Evolutionary conservation across 1,140 invertebrate genomes (phyloP).

Genomic region (Galleria mellonella): DNA sequence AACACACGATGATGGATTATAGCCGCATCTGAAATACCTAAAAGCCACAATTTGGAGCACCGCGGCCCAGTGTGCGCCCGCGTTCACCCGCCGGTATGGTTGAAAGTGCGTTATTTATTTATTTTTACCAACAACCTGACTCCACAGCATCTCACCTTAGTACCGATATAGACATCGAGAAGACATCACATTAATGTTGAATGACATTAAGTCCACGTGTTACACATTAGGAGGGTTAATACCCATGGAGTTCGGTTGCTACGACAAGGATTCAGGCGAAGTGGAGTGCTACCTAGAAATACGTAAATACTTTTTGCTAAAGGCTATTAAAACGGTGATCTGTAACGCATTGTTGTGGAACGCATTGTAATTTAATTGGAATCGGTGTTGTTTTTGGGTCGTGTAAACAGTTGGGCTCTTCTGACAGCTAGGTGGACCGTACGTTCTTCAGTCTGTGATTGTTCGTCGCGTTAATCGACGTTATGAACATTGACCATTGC

Average conservation of each 20-base stretch:
- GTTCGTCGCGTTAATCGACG: conserved; percentile 46
- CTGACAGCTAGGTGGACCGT: conserved; percentile 61
- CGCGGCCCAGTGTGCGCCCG: conserved; percentile 40
- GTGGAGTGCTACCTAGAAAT: conserved; percentile 74
- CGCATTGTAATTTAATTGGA: conserved; percentile 69
- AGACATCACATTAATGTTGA: conserved; percentile 30
- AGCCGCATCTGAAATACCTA: conserved; percentile 31
- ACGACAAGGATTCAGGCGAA: conserved; percentile 70
- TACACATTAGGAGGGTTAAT: conserved; percentile 33
- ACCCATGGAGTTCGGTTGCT: conserved; percentile 71
- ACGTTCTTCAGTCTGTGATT: conserved; percentile 52
- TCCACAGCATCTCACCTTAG: conserved; percentile 38
- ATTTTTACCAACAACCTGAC: conserved; percentile 45
- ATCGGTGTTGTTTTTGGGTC: conserved; percentile 67
- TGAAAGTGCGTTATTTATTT: conserved; percentile 68
- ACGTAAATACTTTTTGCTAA: conserved; percentile 67
- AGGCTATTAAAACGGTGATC: conserved; percentile 41
- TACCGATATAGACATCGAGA: conserved; percentile 56
- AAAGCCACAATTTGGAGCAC: conserved; percentile 46
- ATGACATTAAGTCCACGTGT: conserved; percentile 15
- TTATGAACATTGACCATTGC: conserved; percentile 28
- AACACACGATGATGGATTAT: conserved; percentile 4
- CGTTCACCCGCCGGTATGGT: conserved; percentile 41
- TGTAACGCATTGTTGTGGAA: conserved; percentile 48
- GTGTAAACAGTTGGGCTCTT: conserved; percentile 60